These are phyloP conservation scores for Apotomis capreana DNA, from an alignment of 2,888 invertebrate species.

Conservation along the genomic window DNA sequence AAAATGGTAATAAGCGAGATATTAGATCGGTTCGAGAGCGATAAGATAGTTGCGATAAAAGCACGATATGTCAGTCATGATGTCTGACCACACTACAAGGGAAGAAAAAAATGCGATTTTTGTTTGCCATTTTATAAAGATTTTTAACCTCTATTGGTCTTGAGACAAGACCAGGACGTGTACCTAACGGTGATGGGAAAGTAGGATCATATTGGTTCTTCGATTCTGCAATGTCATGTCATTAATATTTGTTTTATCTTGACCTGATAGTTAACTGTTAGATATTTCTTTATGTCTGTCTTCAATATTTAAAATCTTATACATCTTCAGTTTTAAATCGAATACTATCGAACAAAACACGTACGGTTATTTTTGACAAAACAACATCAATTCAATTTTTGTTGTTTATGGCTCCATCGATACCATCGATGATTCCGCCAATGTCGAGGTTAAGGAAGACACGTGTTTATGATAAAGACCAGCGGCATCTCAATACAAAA, in stretches of 20 bases:
- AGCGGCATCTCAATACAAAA: background rate
- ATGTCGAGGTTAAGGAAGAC: too few relatives aligned
- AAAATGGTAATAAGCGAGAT: constrained; percentile 63
- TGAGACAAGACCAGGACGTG: background rate
- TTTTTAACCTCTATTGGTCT: constrained; percentile 8
- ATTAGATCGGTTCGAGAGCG: constrained; percentile 52
- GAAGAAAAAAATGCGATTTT: constrained; percentile 10
- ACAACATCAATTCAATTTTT: too few relatives aligned
- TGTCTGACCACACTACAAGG: constrained; percentile 38
- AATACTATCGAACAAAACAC: too few relatives aligned
- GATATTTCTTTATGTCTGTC: background rate
- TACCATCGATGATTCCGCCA: too few relatives aligned
- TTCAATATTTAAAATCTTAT: background rate
- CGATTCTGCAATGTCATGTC: constrained; percentile 20
- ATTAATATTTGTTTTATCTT: constrained; percentile 4
- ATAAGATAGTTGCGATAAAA: constrained; percentile 52
- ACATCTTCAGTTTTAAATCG: too few relatives aligned
- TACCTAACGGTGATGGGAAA: background rate
- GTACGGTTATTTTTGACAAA: too few relatives aligned
- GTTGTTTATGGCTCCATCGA: too few relatives aligned
- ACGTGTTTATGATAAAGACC: too few relatives aligned
- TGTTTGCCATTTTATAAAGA: background rate
- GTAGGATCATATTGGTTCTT: background rate
- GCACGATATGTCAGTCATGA: constrained; percentile 54
- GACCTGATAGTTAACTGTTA: background rate